Evolutionary conservation across 2,888 invertebrate genomes (phyloP), one percentile per base, ranked within the genome.

Genomic region (Crioceris asparagi): DNA sequence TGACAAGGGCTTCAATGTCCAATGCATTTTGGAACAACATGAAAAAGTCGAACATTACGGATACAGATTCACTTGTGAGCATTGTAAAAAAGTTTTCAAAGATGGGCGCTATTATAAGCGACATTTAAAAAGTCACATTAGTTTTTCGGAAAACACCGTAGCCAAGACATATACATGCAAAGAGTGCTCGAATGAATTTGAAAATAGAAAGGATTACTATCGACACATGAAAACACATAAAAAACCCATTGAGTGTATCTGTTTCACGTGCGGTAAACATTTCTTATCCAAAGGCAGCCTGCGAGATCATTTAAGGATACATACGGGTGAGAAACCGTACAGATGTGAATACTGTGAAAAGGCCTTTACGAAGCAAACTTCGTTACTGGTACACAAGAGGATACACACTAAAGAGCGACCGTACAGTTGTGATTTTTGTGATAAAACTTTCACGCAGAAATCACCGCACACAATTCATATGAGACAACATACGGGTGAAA

Each of bases 351-450:
- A 57, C 1, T 68, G 67, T 46, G 61, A 60, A 0, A 67, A 66
- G 36, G 54, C 55, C 2, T 66, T 66, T 15, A 62, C 59, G 36
- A 47, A 38, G 17, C 64, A 59, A 2, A 62, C 64, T 12, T 44
- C 66, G 3, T 46, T 74, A 32, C 66, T 63, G 19, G 60, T 66
- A 1, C 74, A 74, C 33, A 68, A 67, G 57, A 67, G 72, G 0
- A 64, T 64, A 0, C 46, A 48, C 29, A 38, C 33, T 3, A 39
- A 42, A 7, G 39, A 41, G 12, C 35, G 33, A 16, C 17, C 35
- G n/a, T 35, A 17, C 19, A 19, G 15, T 4, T 35, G 35, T 29
- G 15, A 17, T 4, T 17, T 29, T 12, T 35, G 35, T 17, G 8
- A n/a, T 32, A 36, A 39, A 4, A 19, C 45, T 15, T 51, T 46